phyloP scores from a whole-genome alignment of 1,140 invertebrate genomes.

The Scaptomyza pallida region DNA sequence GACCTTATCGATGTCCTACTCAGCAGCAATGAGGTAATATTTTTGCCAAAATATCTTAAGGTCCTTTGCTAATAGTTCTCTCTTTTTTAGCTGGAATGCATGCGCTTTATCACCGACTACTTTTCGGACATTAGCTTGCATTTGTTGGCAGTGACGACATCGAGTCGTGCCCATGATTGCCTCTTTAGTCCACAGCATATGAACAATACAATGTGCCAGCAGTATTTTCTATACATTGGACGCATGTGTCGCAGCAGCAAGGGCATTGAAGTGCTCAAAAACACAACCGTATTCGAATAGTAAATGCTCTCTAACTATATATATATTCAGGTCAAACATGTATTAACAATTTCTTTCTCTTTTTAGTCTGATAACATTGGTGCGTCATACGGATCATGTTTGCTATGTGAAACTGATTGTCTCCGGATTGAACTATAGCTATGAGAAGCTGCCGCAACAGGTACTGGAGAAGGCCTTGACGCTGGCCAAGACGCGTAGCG shows the following conservation, averaged over 20 bases:
- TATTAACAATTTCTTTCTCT: slow-evolving; percentile 3
- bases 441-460: slow-evolving; percentile 89
- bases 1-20: slow-evolving; percentile 91
- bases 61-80: too few relatives aligned
- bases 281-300: slow-evolving; percentile 90
- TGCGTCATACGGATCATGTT: slow-evolving; percentile 93
- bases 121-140: slow-evolving; percentile 92
- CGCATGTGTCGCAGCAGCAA: slow-evolving; percentile 90
- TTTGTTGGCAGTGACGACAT: slow-evolving; percentile 89
- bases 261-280: slow-evolving; percentile 90
- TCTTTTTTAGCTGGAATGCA: slow-evolving; percentile 84
- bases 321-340: not conserved
- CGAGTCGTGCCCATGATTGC: slow-evolving; percentile 92
- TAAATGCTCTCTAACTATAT: slow-evolving; percentile 81
- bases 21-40: slow-evolving; percentile 84
- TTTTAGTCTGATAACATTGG: slow-evolving; percentile 90
- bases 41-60: too few relatives aligned
- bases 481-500: slow-evolving; percentile 86
- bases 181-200: slow-evolving; percentile 95
- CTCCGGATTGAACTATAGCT: slow-evolving; percentile 93
- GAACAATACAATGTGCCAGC: slow-evolving; percentile 94
- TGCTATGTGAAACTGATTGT: slow-evolving; percentile 96
- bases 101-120: slow-evolving; percentile 89
- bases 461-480: slow-evolving; percentile 89
- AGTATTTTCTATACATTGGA: slow-evolving; percentile 97